Base-by-base conservation (phyloP, 1,140 invertebrate species). In the Heliconius nattereri region DNA sequence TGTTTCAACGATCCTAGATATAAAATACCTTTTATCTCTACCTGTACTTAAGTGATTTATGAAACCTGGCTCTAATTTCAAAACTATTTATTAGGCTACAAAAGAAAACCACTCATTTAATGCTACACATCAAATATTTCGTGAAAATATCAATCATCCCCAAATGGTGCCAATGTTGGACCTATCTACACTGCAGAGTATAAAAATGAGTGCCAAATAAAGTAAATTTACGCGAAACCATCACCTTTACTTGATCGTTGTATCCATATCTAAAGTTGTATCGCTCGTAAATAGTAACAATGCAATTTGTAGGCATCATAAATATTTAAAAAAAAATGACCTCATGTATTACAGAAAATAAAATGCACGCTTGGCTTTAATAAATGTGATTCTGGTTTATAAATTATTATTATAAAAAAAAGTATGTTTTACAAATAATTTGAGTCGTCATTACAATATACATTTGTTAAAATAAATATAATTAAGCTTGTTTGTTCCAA, bases 231-330 rank as follows among this genome's bases (percentile, higher is more conserved):
- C 60, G 60, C 29, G 23, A 13, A 66, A 29, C 60, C 60, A 66
- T 66, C 60, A 66, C 60, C 60, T 66, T 66, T 66, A 29, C 60
- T 29, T 16, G 26, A 66, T 66, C 60, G 26, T 66, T 13, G 60
- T 66, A 66, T 29, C 60, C 60, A 26, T 26, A 29, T 29, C 60
- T 66, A 66, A 6, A 13, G 23, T 7, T 26, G 60, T 29, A 66
- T 29, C 9, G 23, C 23, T 66, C 23, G 60, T 66, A 66, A 66
- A 13, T 26, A 66, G 3, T 16, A 66, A 16, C 54, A 60, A 60
- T 23, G n/a, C 54, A 66, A 66, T 29, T 11, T 60, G 3, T 54
- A 54, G 16, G 16, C 26, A 66, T 66, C n/a, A 66, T 66, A 29
- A 26, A 29, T 66, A 66, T 66, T 16, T 0, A 16, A 26, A 45